These are phyloP conservation scores for Xestia sexstrigata DNA, from an alignment of 2,888 invertebrate species.

Conservation along the genomic window DNA sequence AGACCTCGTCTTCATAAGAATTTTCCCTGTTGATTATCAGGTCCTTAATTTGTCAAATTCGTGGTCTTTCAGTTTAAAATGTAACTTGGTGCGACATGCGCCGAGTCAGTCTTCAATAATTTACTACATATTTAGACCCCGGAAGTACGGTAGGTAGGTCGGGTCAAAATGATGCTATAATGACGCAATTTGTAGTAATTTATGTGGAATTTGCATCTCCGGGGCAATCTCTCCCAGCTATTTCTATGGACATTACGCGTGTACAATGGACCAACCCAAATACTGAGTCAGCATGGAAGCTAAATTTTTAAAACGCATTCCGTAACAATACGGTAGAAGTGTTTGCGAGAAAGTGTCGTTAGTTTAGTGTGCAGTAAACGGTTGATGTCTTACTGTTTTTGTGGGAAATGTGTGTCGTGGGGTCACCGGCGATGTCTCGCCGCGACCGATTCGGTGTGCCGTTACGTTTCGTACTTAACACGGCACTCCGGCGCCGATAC, in stretches of 20 bases:
- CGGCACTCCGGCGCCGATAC: slow-evolving; percentile 60
- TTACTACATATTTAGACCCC: slow-evolving; percentile 50
- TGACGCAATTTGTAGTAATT: slow-evolving; percentile 56
- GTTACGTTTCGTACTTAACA: slow-evolving; percentile 70
- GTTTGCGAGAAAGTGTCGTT: slow-evolving; percentile 69
- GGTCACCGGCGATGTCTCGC: slow-evolving; percentile 70
- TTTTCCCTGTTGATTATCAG: slow-evolving; percentile 7
- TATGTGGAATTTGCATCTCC: slow-evolving; percentile 52
- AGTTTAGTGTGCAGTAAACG: slow-evolving; percentile 67
- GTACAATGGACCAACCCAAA: slow-evolving; percentile 40
- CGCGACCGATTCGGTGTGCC: slow-evolving; percentile 73
- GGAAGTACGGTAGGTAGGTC: slow-evolving; percentile 55
- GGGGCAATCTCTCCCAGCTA: slow-evolving; percentile 22
- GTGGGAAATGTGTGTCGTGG: slow-evolving; percentile 75
- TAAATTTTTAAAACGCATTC: slow-evolving; percentile 52
- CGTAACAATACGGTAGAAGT: slow-evolving; percentile 51
- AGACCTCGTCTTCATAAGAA: neutral
- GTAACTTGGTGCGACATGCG: slow-evolving; percentile 20
- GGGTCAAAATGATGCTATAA: slow-evolving; percentile 50
- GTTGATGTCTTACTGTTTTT: slow-evolving; percentile 67
- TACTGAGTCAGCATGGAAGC: slow-evolving; percentile 37
- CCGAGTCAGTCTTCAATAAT: slow-evolving; percentile 36
- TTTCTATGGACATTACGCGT: slow-evolving; percentile 29
- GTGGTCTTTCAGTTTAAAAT: slow-evolving; percentile 8
- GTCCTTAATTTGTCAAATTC: neutral